Evolutionary conservation across 2,113 vertebrate species (phyloP).

Genomic region (Rattus norvegicus): DNA sequence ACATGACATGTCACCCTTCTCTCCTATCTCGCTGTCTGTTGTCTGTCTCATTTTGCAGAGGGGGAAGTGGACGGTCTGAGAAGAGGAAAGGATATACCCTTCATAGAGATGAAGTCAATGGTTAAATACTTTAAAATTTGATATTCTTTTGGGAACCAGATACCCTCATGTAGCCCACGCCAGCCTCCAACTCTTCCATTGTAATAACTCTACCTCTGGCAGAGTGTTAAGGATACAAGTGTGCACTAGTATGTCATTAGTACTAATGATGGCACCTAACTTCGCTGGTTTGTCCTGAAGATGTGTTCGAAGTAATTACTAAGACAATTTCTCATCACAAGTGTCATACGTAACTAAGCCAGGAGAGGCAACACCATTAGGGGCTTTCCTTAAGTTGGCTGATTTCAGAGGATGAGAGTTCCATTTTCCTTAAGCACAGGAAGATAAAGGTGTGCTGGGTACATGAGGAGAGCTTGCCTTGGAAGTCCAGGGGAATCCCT

Average conservation of each 20-base stretch:
- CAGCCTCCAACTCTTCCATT: not conserved
- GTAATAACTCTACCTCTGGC: not conserved
- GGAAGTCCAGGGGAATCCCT: not conserved
- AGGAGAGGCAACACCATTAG: not conserved
- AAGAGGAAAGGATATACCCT: not conserved
- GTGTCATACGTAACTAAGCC: not conserved
- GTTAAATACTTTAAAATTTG: not conserved
- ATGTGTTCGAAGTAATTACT: not conserved
- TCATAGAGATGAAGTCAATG: not conserved
- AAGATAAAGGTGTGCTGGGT: not conserved
- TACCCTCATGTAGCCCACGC: not conserved
- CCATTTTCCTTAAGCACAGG: slow-evolving; percentile 7
- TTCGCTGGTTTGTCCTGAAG: not conserved
- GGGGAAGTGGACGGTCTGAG: not conserved
- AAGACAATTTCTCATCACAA: not conserved
- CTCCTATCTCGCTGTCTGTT: not conserved
- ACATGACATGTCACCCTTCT: not conserved
- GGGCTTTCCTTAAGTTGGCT: not conserved
- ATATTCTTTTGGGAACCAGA: not conserved
- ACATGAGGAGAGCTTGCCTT: not conserved
- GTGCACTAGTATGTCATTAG: not conserved
- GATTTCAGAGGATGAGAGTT: slow-evolving; percentile 40
- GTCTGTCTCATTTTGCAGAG: not conserved
- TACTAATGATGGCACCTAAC: not conserved
- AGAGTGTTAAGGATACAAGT: not conserved